Percentiles rank a stretch among this genome's conserved stretches.
phyloP scores from a whole-genome alignment of 1,140 invertebrate species.

The Heterodera carotae region DNA sequence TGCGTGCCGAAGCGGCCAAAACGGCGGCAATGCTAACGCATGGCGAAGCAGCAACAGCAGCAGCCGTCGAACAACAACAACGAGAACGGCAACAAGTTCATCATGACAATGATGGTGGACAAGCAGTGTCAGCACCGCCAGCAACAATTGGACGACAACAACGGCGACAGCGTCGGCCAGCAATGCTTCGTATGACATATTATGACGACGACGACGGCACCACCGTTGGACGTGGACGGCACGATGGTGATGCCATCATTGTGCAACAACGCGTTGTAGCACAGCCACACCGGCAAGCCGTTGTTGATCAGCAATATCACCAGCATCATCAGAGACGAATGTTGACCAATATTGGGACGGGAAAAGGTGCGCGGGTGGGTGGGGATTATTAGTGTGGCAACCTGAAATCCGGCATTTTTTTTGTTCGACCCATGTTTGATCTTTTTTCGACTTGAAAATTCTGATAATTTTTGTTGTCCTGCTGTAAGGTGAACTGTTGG shows the following conservation, averaged over 20 bases:
- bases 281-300: background rate
- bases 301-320: background rate
- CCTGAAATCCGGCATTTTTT: no score
- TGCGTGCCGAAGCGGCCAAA: conserved; percentile 5
- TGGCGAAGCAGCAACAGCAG: background rate
- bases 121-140: background rate
- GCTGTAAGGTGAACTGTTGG: no score
- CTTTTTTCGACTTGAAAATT: no score
- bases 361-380: background rate
- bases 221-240: background rate
- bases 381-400: no score
- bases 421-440: no score
- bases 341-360: no score
- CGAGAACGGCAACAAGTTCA: no score
- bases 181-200: conserved; percentile 6
- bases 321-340: background rate
- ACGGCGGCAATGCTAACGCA: background rate
- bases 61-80: conserved; percentile 13
- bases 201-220: background rate
- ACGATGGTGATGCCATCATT: background rate
- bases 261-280: background rate
- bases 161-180: background rate
- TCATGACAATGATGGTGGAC: no score
- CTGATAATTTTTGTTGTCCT: no score
- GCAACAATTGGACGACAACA: background rate